phyloP scores from a whole-genome alignment of 2,888 invertebrate genomes.

The Tetranychus piercei region DNA sequence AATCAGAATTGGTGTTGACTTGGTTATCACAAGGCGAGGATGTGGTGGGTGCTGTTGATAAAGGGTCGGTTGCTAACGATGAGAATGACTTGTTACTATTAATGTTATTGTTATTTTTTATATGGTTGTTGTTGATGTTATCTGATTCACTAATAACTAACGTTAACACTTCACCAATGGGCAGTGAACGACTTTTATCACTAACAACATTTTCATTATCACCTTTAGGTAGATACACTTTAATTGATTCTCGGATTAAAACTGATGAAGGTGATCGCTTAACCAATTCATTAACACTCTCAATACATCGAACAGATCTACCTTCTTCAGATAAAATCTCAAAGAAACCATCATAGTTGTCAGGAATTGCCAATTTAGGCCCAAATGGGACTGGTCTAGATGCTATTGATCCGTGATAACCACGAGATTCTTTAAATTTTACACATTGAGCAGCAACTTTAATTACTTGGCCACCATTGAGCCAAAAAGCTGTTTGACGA shows the following conservation, averaged over 20 bases:
- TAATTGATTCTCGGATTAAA: constrained; percentile 56
- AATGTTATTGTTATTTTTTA: not conserved
- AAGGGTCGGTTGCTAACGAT: not conserved
- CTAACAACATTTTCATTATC: constrained; percentile 28
- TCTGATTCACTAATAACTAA: constrained; percentile 37
- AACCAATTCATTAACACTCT: constrained; percentile 64
- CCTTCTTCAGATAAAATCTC: constrained; percentile 86
- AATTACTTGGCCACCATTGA: constrained; percentile 63
- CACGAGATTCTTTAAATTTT: constrained; percentile 53
- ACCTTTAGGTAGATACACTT: constrained; percentile 40
- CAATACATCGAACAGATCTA: constrained; percentile 67
- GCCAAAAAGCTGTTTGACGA: constrained; percentile 63
- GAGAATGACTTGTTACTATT: not conserved
- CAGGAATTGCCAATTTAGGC: constrained; percentile 69
- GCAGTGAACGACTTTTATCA: constrained; percentile 44
- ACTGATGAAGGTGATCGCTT: constrained; percentile 38
- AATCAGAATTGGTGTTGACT: not conserved
- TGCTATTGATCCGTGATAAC: constrained; percentile 42
- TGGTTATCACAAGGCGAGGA: not conserved
- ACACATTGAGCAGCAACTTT: constrained; percentile 51
- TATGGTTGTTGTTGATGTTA: not conserved
- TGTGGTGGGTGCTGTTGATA: not conserved
- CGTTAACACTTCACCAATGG: constrained; percentile 64
- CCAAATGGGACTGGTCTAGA: constrained; percentile 40
- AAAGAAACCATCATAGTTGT: constrained; percentile 75